A percentile compares a stretch with the other conserved stretches of the same genome.
These are phyloP conservation scores for Crepidodera aurea DNA, from an alignment of 2,888 invertebrate species.

Conservation along the genomic window DNA sequence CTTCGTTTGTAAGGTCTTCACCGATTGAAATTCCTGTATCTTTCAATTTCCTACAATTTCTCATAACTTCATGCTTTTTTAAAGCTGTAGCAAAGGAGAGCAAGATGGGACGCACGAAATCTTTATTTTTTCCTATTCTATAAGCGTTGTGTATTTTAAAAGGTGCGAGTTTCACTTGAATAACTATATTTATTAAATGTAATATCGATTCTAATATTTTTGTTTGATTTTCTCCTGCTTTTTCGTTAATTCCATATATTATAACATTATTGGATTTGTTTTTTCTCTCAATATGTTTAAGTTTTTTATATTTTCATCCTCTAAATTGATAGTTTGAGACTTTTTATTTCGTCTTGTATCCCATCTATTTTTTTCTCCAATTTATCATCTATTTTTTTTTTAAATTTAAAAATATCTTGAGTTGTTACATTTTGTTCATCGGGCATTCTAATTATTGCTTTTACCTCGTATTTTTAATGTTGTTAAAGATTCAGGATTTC, in stretches of 20 bases:
- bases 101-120: background rate
- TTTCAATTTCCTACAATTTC: background rate
- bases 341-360: background rate
- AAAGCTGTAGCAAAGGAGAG: background rate
- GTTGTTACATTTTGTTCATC: background rate
- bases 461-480: background rate
- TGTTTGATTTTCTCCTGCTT: background rate
- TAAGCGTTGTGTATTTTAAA: conserved; percentile 2
- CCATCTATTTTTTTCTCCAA: background rate
- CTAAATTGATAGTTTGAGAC: background rate
- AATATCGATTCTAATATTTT: background rate
- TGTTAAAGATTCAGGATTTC: no score
- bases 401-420: background rate
- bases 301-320: background rate
- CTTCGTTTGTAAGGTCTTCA: conserved; percentile 1
- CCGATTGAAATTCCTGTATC: background rate
- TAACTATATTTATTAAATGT: background rate
- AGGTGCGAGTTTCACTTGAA: background rate
- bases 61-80: conserved; percentile 11
- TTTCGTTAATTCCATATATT: conserved; percentile 5
- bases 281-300: background rate
- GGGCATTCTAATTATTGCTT: background rate
- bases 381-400: background rate
- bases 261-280: conserved; percentile 2
- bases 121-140: conserved; percentile 7